These are phyloP conservation scores for Pampus argenteus DNA, from an alignment of 2,797 vertebrate species.

Conservation along the genomic window DNA sequence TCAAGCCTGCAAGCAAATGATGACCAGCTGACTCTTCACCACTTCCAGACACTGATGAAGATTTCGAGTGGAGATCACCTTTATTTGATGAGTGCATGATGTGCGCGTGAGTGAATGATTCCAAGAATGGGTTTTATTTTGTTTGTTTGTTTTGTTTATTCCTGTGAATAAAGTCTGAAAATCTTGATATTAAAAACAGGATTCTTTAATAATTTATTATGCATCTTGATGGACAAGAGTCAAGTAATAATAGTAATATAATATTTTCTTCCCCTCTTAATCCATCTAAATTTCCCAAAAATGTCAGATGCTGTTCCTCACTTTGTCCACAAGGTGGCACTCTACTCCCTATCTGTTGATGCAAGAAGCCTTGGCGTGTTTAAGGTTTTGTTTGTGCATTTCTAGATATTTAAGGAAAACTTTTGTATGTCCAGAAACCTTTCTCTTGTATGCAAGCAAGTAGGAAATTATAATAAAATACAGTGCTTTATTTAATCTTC, in stretches of 20 bases:
- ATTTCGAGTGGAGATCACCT: conserved; percentile 14
- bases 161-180: conserved; percentile 64
- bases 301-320: neutral
- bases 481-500: conserved; percentile 56
- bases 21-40: neutral
- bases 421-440: conserved; percentile 56
- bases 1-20: conserved; percentile 78
- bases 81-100: conserved; percentile 43
- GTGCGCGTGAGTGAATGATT: conserved; percentile 45
- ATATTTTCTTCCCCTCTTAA: neutral
- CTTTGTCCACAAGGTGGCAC: conserved; percentile 64
- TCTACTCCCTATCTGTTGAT: neutral
- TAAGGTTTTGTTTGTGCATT: conserved; percentile 59
- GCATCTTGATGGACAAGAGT: neutral
- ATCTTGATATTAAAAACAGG: neutral
- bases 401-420: conserved; percentile 65
- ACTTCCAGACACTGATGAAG: conserved; percentile 18
- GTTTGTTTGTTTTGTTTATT: conserved; percentile 33
- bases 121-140: conserved; percentile 23
- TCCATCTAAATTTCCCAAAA: neutral
- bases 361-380: neutral
- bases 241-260: neutral
- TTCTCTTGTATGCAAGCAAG: conserved; percentile 65
- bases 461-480: conserved; percentile 64
- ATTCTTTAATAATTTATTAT: neutral